phyloP scores from a whole-genome alignment of 2,888 invertebrate genomes.

The Eulithis testata region DNA sequence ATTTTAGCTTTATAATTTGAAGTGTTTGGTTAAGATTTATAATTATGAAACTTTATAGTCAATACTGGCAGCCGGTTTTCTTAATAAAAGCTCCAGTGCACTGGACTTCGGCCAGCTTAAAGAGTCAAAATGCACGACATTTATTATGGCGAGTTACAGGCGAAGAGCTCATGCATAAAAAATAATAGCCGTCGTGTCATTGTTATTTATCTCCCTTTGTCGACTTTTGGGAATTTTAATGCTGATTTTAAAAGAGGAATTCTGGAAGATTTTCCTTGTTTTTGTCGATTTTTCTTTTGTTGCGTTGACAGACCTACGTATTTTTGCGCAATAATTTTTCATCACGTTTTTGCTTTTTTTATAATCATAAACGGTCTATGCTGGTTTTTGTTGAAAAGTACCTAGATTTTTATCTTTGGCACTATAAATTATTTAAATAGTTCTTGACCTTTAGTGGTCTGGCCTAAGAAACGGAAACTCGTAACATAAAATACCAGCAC shows the following conservation, averaged over 20 bases:
- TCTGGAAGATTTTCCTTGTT: slow-evolving; percentile 22
- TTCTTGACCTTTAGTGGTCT: too few relatives aligned
- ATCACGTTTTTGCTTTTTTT: too few relatives aligned
- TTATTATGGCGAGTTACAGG: slow-evolving; percentile 42
- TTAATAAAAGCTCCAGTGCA: slow-evolving; percentile 30
- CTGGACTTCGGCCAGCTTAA: slow-evolving; percentile 51
- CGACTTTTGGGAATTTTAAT: slow-evolving; percentile 26
- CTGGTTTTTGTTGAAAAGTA: too few relatives aligned
- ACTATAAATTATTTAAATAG: too few relatives aligned
- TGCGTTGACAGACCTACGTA: slow-evolving; percentile 10
- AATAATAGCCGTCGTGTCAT: slow-evolving; percentile 34
- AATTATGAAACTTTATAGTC: too few relatives aligned
- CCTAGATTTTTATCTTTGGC: too few relatives aligned
- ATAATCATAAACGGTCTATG: too few relatives aligned
- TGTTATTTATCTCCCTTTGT: slow-evolving; percentile 33
- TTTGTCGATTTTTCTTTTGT: slow-evolving; percentile 9
- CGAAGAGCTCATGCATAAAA: slow-evolving; percentile 31
- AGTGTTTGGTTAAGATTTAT: too few relatives aligned
- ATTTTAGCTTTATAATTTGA: too few relatives aligned
- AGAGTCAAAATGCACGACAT: slow-evolving; percentile 51
- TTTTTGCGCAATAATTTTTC: neutral
- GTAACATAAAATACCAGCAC: too few relatives aligned
- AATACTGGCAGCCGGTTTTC: slow-evolving; percentile 4
- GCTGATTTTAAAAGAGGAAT: slow-evolving; percentile 14
- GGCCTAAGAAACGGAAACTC: too few relatives aligned